Conservation (phyloP, 2,113 vertebrate species). For the Engraulis encrasicolus region DNA sequence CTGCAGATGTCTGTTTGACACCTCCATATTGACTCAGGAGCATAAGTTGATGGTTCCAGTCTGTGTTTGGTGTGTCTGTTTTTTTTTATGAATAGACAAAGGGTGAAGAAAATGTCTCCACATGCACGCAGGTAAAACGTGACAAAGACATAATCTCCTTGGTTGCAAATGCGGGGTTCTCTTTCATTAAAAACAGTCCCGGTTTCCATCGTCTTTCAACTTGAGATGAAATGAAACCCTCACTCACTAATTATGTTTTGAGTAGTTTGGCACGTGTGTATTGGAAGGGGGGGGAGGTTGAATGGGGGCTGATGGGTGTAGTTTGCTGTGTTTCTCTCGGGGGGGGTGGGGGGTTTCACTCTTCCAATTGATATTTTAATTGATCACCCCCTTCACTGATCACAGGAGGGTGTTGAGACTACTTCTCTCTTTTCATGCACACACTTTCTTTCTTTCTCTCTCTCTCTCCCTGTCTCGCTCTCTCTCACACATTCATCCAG, state of each 20-base stretch:
- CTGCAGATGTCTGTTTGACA: constrained; percentile 55
- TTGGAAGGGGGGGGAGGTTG: neutral
- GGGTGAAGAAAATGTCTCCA: constrained; percentile 11
- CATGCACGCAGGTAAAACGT: constrained; percentile 9
- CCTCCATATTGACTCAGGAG: constrained; percentile 60
- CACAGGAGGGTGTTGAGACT: constrained; percentile 42
- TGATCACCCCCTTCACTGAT: constrained; percentile 36
- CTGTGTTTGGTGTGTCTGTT: constrained; percentile 45
- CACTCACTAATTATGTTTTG: neutral
- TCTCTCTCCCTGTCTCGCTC: neutral
- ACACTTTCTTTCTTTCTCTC: neutral
- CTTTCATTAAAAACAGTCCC: neutral
- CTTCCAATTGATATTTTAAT: constrained; percentile 46
- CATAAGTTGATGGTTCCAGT: constrained; percentile 16
- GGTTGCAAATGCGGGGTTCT: neutral
- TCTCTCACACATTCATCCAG: neutral
- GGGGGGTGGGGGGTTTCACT: constrained; percentile 21
- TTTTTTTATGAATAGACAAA: constrained; percentile 48
- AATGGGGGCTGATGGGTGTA: too few relatives aligned
- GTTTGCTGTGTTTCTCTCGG: neutral
- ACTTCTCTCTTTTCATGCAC: neutral
- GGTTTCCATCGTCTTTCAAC: constrained; percentile 22
- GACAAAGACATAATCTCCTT: neutral
- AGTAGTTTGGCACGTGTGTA: constrained; percentile 3
- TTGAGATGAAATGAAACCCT: constrained; percentile 41